Conservation (phyloP, 2,888 invertebrate genomes). For the Pollenia amentaria region DNA sequence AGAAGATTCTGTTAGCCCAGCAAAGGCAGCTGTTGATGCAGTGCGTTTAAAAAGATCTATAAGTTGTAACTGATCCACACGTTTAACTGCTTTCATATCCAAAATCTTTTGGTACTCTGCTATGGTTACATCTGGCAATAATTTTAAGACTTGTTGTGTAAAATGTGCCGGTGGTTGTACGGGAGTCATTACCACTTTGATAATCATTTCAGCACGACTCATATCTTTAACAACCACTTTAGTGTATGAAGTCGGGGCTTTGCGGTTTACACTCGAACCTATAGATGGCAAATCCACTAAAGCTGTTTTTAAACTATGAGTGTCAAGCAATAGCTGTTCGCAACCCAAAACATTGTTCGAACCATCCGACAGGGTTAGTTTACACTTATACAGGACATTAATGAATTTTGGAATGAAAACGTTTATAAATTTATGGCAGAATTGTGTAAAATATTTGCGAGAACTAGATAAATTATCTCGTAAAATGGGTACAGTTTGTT, state of each 20-base stretch:
- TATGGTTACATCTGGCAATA: conserved; percentile 94
- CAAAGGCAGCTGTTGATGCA: conserved; percentile 79
- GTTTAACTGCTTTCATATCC: conserved; percentile 95
- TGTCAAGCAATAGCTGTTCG: conserved; percentile 96
- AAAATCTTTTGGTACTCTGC: conserved; percentile 97
- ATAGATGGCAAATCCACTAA: conserved; percentile 97
- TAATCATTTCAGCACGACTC: conserved; percentile 99
- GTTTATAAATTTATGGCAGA: conserved; percentile 98
- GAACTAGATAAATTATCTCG: conserved; percentile 95
- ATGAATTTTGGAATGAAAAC: conserved; percentile 98
- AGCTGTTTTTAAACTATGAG: conserved; percentile 97
- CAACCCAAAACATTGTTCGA: conserved; percentile 90
- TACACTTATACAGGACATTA: conserved; percentile 95
- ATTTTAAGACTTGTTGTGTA: conserved; percentile 94
- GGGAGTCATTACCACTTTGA: conserved; percentile 99
- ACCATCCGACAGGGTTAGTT: conserved; percentile 87
- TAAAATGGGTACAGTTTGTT: conserved; percentile 94
- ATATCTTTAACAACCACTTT: conserved; percentile 92
- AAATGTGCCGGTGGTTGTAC: conserved; percentile 91
- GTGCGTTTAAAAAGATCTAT: conserved; percentile 87
- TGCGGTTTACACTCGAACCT: conserved; percentile 93
- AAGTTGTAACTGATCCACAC: conserved; percentile 86
- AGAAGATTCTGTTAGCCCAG: conserved; percentile 49
- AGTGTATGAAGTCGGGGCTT: conserved; percentile 94
- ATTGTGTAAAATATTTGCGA: conserved; percentile 98